phyloP scores from a whole-genome alignment of 2,113 vertebrate species.

The Calyptomena viridis region DNA sequence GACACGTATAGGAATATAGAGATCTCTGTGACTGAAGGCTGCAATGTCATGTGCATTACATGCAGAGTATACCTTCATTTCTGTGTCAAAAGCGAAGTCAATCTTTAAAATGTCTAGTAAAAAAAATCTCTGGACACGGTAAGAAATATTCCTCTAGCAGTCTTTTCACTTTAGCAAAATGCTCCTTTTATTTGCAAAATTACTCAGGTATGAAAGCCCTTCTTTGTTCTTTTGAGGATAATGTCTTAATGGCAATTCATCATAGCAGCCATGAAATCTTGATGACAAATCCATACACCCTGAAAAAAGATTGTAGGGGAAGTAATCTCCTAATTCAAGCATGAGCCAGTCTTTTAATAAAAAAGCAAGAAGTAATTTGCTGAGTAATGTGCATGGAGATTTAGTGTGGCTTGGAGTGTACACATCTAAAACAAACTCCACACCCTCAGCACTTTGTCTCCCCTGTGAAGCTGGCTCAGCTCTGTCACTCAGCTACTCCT shows the following conservation, averaged over 20 bases:
- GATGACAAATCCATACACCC: conserved; percentile 35
- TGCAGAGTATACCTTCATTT: background rate
- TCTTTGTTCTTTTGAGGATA: conserved; percentile 12
- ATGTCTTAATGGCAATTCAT: conserved; percentile 32
- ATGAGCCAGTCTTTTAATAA: background rate
- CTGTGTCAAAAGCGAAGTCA: background rate
- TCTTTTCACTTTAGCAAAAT: background rate
- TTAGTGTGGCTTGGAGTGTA: background rate
- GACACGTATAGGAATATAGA: background rate
- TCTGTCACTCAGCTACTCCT: background rate
- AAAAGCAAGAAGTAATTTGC: background rate
- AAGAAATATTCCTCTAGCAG: background rate
- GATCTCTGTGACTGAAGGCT: background rate
- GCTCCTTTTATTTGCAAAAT: background rate
- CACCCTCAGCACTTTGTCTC: background rate
- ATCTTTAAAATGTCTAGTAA: background rate
- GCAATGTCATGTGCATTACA: accelerated
- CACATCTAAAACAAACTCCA: background rate
- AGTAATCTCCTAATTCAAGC: conserved; percentile 54
- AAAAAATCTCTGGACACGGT: background rate
- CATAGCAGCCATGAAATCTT: conserved; percentile 29
- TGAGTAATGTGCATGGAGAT: conserved; percentile 31
- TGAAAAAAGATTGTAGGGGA: conserved; percentile 15
- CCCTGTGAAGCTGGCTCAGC: background rate
- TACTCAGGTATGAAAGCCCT: background rate